Conservation (phyloP, 2,797 vertebrate species). For the Sardinella longiceps region DNA sequence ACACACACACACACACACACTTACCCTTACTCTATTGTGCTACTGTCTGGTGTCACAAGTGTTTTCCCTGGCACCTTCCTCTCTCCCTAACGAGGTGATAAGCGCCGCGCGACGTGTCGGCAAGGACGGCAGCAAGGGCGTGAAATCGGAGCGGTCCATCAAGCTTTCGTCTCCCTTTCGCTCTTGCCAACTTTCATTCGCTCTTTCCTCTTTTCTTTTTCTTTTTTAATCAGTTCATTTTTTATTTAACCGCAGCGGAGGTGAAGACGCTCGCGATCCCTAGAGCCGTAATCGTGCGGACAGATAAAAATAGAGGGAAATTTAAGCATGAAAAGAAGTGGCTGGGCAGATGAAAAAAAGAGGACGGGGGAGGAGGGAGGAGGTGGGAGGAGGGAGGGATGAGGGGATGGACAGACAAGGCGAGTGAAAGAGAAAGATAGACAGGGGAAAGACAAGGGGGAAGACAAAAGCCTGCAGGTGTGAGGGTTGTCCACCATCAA, state of each 20-base stretch:
- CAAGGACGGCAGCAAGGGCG: background rate
- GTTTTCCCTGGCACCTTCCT: background rate
- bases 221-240: background rate
- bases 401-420: background rate
- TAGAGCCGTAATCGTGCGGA: background rate
- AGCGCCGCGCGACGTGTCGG: background rate
- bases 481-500: background rate
- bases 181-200: no score
- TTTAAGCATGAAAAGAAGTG: background rate
- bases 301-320: background rate
- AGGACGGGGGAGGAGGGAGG: background rate
- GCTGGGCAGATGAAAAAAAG: background rate
- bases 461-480: background rate
- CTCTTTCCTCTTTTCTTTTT: background rate
- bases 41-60: background rate
- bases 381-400: background rate
- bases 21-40: background rate
- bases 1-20: background rate
- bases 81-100: background rate
- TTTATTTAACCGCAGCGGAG: background rate
- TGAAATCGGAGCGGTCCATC: background rate
- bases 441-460: background rate
- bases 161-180: background rate
- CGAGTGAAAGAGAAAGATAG: background rate
- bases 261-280: background rate